Conservation (phyloP, 2,113 vertebrate species). For the human region GRCh38 chr17:9012501-9013000, state of each 20-base stretch:
- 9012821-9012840: background rate
- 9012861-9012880: background rate
- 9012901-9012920: background rate
- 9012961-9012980: background rate
- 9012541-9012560: background rate
- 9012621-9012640: background rate
- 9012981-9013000: background rate
- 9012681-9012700: no score
- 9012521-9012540: no score
- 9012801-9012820: background rate
- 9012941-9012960: slow-evolving; percentile 13
- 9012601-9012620: rapidly evolving
- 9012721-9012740: background rate
- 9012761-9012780: background rate
- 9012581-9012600: background rate
- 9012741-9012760: background rate
- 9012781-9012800: background rate
- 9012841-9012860: background rate
- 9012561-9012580: background rate
- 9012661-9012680: background rate
- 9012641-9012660: background rate
- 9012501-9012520: no score
- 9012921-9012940: background rate
- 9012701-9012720: background rate
- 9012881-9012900: background rate